Conservation (phyloP, 1,140 invertebrate genomes). For the Orius laevigatus region DNA sequence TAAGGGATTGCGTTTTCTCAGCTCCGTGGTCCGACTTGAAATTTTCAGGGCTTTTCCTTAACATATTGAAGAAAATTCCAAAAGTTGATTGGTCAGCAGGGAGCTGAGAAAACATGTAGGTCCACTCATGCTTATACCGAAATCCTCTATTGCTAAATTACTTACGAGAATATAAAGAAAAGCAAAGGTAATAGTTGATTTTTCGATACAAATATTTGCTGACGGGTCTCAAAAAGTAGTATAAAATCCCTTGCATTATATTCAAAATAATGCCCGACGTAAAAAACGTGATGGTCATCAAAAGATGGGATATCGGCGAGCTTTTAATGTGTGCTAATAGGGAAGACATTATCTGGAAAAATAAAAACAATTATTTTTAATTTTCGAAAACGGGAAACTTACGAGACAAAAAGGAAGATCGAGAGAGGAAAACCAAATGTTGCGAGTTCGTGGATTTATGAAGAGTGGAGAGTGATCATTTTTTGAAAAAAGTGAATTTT, state of each 20-base stretch:
- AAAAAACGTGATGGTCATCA: slow-evolving; percentile 78
- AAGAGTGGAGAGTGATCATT: background rate
- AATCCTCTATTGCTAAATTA: too few species aligned
- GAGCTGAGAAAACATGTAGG: too few species aligned
- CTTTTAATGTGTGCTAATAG: slow-evolving; percentile 32
- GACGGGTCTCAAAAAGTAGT: slow-evolving; percentile 52
- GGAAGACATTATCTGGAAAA: slow-evolving; percentile 10
- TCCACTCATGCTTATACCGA: too few species aligned
- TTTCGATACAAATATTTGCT: slow-evolving; percentile 65
- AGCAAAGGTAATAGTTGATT: slow-evolving; percentile 81
- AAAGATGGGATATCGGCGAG: slow-evolving; percentile 49
- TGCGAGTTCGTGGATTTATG: background rate
- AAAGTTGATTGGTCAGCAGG: too few species aligned
- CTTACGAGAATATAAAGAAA: slow-evolving; percentile 82
- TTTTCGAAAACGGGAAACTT: background rate
- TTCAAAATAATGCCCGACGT: slow-evolving; percentile 77
- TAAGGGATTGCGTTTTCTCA: too few species aligned
- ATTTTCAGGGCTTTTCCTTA: too few species aligned
- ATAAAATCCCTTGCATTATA: slow-evolving; percentile 60
- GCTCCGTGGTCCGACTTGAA: too few species aligned
- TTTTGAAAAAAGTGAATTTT: background rate
- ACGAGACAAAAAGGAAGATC: background rate
- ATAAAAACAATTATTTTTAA: background rate
- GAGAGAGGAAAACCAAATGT: background rate
- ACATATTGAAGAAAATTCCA: too few species aligned